phyloP scores from a whole-genome alignment of 2,888 invertebrate species.

The Drosophila prolongata region DNA sequence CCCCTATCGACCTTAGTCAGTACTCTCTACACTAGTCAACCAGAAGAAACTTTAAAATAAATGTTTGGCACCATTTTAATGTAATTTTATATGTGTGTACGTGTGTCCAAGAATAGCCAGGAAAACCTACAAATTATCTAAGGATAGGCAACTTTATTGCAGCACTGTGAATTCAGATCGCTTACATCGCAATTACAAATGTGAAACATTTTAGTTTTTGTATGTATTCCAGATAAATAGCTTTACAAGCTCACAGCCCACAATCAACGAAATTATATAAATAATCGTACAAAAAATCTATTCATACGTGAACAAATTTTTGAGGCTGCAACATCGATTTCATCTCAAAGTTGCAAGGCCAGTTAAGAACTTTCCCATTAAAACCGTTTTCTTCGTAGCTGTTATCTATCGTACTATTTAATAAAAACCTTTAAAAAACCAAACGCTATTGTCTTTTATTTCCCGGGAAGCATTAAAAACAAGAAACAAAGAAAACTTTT shows the following conservation, averaged over 20 bases:
- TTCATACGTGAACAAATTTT: slow-evolving; percentile 17
- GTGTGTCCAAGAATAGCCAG: slow-evolving; percentile 19
- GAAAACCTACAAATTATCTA: slow-evolving; percentile 11
- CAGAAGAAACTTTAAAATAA: slow-evolving; percentile 16
- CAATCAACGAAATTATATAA: slow-evolving; percentile 24
- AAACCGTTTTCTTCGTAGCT: slow-evolving; percentile 61
- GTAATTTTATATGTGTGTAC: slow-evolving; percentile 47
- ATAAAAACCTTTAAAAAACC: slow-evolving; percentile 57
- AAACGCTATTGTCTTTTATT: not conserved
- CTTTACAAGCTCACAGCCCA: slow-evolving; percentile 51
- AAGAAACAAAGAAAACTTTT: too few species aligned
- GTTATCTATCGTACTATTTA: slow-evolving; percentile 65
- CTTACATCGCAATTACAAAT: slow-evolving; percentile 47
- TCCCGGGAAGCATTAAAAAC: too few species aligned
- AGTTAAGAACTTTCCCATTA: slow-evolving; percentile 51
- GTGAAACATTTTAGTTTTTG: slow-evolving; percentile 54
- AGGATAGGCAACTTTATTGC: slow-evolving; percentile 34
- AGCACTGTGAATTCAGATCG: slow-evolving; percentile 37
- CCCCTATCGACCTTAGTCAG: slow-evolving; percentile 48
- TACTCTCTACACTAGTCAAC: slow-evolving; percentile 37
- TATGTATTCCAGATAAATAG: slow-evolving; percentile 40
- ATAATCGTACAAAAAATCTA: slow-evolving; percentile 4
- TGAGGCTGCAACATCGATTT: slow-evolving; percentile 13
- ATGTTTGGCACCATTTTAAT: slow-evolving; percentile 47
- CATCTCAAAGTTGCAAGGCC: slow-evolving; percentile 44